Conservation (phyloP, 1,140 invertebrate genomes). For the Cyclina sinensis region DNA sequence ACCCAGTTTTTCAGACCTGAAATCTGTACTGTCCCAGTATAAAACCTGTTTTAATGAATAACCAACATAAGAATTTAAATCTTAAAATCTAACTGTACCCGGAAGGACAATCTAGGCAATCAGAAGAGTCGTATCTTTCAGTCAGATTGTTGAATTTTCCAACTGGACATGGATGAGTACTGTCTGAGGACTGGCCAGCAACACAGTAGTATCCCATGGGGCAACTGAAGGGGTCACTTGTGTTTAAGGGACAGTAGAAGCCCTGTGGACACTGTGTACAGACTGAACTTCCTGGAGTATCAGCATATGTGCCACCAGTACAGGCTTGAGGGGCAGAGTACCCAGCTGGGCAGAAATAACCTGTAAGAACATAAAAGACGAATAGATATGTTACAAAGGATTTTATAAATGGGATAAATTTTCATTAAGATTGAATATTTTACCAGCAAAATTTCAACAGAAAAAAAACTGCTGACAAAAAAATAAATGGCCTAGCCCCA, state of each 20-base stretch:
- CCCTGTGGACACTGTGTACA: constrained; percentile 81
- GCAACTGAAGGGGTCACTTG: constrained; percentile 80
- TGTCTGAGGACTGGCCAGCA: constrained; percentile 36
- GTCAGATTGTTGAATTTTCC: constrained; percentile 84
- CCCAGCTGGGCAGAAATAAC: constrained; percentile 80
- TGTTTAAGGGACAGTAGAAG: constrained; percentile 81
- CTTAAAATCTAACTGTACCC: no score
- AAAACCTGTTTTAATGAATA: no score
- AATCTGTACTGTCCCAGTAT: no score
- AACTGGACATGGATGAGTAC: constrained; percentile 75
- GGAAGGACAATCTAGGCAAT: constrained; percentile 80
- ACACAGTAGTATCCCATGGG: constrained; percentile 81
- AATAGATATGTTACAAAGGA: no score
- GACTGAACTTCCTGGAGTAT: constrained; percentile 72
- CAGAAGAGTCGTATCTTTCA: constrained; percentile 56
- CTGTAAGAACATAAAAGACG: constrained; percentile 72
- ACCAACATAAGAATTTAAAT: no score
- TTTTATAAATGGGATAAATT: no score
- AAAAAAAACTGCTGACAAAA: no score
- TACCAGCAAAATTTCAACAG: no score
- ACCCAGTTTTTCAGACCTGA: no score
- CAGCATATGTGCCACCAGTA: constrained; percentile 77
- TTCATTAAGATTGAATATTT: no score
- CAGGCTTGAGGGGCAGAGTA: constrained; percentile 77
- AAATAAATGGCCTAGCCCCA: no score